Evolutionary conservation across 2,113 vertebrate species (phyloP).

Genomic region (Megaceryle torquata): DNA sequence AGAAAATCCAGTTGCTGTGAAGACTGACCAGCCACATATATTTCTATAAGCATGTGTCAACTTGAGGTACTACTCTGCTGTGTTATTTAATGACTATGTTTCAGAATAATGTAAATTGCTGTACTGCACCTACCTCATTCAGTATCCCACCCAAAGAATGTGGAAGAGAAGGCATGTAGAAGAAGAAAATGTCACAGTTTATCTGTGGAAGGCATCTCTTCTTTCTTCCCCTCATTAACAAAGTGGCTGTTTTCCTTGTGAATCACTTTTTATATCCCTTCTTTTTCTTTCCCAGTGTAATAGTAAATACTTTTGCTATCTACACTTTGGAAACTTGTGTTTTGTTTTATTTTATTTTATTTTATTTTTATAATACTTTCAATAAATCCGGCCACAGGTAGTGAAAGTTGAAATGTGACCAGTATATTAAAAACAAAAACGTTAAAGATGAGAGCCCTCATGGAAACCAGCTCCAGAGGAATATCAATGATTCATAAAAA

Average conservation of each 20-base stretch:
- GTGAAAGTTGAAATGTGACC: neutral
- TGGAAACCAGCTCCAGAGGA: neutral
- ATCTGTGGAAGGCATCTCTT: neutral
- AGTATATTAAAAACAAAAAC: neutral
- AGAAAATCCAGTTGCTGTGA: neutral
- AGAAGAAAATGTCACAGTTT: neutral
- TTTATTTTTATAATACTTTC: neutral
- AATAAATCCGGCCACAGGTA: neutral
- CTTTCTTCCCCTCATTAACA: neutral
- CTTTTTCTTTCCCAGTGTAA: neutral
- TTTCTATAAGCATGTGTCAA: neutral
- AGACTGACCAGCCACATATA: neutral
- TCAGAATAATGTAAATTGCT: neutral
- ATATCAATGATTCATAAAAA: neutral
- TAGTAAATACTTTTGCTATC: neutral
- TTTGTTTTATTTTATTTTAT: neutral
- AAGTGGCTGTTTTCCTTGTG: neutral
- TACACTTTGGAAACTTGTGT: neutral
- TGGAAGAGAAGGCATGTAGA: neutral
- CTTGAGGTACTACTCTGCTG: neutral
- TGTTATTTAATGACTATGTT: neutral
- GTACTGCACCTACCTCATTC: neutral
- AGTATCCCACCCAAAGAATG: neutral
- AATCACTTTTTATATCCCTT: neutral
- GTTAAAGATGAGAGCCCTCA: neutral